Conservation (phyloP, 2,888 invertebrate species). For the Ganaspis brasiliensis region DNA sequence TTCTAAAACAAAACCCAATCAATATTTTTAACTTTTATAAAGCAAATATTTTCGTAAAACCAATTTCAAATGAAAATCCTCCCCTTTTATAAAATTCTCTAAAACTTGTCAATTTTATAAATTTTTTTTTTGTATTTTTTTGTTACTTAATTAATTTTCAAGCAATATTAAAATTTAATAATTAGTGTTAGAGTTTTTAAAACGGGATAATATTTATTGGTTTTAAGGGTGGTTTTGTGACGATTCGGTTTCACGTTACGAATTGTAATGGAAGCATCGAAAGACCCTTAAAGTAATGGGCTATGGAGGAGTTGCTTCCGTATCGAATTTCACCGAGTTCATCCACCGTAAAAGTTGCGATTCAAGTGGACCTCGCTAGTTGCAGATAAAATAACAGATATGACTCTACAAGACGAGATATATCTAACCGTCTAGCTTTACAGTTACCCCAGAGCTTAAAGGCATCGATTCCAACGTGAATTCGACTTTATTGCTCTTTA, state of each 20-base stretch:
- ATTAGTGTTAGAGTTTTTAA: conserved; percentile 1
- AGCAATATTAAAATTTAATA: no score
- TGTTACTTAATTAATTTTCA: no score
- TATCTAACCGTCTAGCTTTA: conserved; percentile 27
- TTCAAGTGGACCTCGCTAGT: conserved; percentile 39
- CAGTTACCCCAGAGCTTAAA: conserved; percentile 7
- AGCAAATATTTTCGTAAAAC: no score
- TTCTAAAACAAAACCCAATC: no score
- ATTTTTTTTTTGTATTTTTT: no score
- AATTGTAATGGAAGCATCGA: conserved; percentile 41
- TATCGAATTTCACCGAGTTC: conserved; percentile 40
- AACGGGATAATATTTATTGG: conserved; percentile 5
- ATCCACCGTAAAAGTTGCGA: conserved; percentile 43
- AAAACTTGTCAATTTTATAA: no score
- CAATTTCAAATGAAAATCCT: no score
- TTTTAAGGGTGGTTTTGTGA: neutral
- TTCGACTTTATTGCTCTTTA: conserved; percentile 38
- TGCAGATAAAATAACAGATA: conserved; percentile 37
- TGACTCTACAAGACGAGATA: conserved; percentile 28
- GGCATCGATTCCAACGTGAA: conserved; percentile 18
- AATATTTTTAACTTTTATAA: no score
- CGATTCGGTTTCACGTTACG: conserved; percentile 39
- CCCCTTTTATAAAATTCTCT: no score
- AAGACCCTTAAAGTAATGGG: conserved; percentile 41
- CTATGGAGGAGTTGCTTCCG: conserved; percentile 43